Evolutionary conservation across 2,113 vertebrate species (phyloP), one percentile per base, ranked within the genome.

Genomic region (Grallaria varia): DNA sequence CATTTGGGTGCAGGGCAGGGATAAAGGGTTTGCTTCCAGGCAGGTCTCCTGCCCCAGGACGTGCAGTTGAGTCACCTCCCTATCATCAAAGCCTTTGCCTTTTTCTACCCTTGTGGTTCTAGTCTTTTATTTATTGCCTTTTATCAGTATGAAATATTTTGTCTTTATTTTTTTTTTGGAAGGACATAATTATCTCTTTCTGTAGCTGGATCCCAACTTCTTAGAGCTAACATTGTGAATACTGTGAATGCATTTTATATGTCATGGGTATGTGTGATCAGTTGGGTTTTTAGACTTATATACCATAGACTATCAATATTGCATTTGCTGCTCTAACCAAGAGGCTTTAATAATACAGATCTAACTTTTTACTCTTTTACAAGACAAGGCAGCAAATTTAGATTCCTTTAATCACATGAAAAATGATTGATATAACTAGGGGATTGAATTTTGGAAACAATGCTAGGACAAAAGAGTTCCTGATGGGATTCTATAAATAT

Each of bases 321-420:
- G 84, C 95, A 95, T 97, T 93, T 49, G 35, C 37, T 85, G 63
- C 86, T 90, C 59, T 62, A 95, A 85, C 85, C 96, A 84, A 81
- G 90, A 83, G 66, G 88, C 39, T 84, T 92, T 87, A 94, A 89
- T 62, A 67, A 83, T 90, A 91, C 69, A 93, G 53, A 91, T 93
- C 91, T 95, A 95, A 95, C 91, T 77, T 91, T 84, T 90, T 83
- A 81, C 55, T 92, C 87, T 79, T 96, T 87, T 90, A 49, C 82
- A 81, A 94, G 95, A 97, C 95, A 96, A 96, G 84, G 93, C 94
- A 95, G 96, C 84, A 96, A 93, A 92, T 95, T 87, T 92, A 97
- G 94, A 80, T 96, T 96, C 93, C 96, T 97, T 97, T 97, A 96
- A 96, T 95, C 91, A 75, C 93, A 93, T 86, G 94, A 92, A 96